A percentile compares a stretch with the other conserved stretches of the same genome.
Evolutionary conservation across 2,888 invertebrate species (phyloP).

Genomic region (Trachelus troglodyta): DNA sequence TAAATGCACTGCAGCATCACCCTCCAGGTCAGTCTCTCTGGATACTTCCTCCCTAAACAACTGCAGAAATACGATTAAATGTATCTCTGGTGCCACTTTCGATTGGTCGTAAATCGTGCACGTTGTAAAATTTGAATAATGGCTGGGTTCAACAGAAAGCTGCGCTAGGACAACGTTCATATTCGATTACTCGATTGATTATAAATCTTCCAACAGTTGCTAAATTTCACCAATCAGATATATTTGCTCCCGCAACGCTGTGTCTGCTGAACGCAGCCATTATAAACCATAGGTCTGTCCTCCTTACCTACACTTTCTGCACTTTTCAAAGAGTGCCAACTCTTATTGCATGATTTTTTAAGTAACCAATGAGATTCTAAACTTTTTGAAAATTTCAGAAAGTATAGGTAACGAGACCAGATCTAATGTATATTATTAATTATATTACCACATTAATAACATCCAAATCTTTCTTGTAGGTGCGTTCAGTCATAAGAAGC

Average conservation of each 20-base stretch:
- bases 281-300: neutral
- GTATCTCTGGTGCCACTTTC: no score
- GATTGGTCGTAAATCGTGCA: no score
- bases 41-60: conserved; percentile 80
- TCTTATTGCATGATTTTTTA: no score
- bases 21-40: conserved; percentile 73
- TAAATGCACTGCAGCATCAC: conserved; percentile 71
- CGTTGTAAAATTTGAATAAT: no score
- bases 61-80: conserved; percentile 63
- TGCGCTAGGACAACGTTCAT: neutral
- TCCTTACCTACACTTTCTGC: no score
- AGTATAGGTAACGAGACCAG: no score
- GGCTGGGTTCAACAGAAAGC: neutral
- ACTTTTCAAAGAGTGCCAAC: no score
- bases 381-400: no score
- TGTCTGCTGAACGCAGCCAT: neutral
- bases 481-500: conserved; percentile 94
- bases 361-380: no score
- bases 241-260: no score
- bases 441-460: conserved; percentile 85
- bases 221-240: neutral
- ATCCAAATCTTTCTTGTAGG: conserved; percentile 94
- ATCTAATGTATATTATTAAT: conserved; percentile 31
- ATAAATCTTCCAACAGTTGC: neutral
- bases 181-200: no score